Base-by-base conservation (phyloP, 64 coral and sea anemone species). In the Trachythela sp. region DNA sequence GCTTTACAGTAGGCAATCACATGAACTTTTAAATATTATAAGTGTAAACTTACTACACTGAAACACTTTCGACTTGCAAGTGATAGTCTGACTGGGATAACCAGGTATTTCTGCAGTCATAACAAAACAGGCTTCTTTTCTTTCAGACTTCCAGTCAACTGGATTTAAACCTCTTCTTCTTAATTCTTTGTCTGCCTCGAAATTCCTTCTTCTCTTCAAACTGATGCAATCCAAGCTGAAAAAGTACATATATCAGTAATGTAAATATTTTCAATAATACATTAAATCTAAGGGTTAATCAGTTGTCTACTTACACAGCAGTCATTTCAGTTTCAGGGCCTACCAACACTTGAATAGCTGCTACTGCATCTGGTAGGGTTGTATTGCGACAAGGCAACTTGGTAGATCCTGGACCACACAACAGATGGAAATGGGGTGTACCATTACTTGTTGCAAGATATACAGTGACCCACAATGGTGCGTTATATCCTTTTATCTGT, bases 1-100 rank as follows among this genome's bases (percentile, higher is more conserved):
- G n/a, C n/a, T n/a, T n/a, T n/a, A n/a, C n/a, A n/a, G n/a, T n/a
- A n/a, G n/a, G n/a, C n/a, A n/a, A n/a, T n/a, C n/a, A n/a, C n/a
- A n/a, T n/a, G n/a, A n/a, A n/a, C n/a, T n/a, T n/a, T n/a, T n/a
- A n/a, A n/a, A n/a, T n/a, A n/a, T n/a, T n/a, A n/a, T n/a, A n/a
- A n/a, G n/a, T n/a, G n/a, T n/a, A 99, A 91, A 95, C 59, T 94
- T 94, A 90, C 96, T 99, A 54, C 96, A 99, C 83, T 99, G 93
- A 91, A 99, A 99, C 13, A 99, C 91, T 89, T 91, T 94, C 11
- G 96, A 99, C 32, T 95, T 94, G 76, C 91, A 99, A 36, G 91
- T 91, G 37, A 99, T 70, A 59, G 93, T 95, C 24, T 77, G 36
- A 38, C 58, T 87, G 37, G 93, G 70, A 48, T 71, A 70, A 39